A percentile compares a stretch with the other conserved stretches of the same genome.
Conservation (phyloP, 2,888 invertebrate genomes). For the Harpagoxenus sublaevis region DNA sequence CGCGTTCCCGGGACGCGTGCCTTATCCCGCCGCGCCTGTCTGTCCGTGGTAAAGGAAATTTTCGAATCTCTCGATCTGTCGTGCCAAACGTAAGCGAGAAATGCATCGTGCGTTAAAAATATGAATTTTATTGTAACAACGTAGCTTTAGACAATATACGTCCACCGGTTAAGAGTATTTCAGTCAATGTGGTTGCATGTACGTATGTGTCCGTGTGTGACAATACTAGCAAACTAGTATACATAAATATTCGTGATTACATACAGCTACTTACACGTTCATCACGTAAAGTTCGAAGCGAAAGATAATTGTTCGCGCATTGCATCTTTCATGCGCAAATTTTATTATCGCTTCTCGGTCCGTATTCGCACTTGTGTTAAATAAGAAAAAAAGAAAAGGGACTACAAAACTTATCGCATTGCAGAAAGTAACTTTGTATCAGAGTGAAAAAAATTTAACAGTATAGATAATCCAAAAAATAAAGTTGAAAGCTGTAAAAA, state of each 20-base stretch:
- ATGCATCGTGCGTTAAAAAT: constrained; percentile 72
- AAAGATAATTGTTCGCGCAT: constrained; percentile 36
- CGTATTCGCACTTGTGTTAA: neutral
- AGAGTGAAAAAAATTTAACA: neutral
- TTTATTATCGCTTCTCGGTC: constrained; percentile 3
- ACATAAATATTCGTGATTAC: constrained; percentile 62
- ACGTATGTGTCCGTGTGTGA: constrained; percentile 29
- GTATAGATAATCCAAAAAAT: neutral
- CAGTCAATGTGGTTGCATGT: constrained; percentile 66
- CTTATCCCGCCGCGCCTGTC: constrained; percentile 88
- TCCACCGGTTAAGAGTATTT: constrained; percentile 73
- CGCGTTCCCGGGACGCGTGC: constrained; percentile 88
- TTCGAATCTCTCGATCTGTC: neutral
- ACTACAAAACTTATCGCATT: neutral
- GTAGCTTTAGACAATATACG: constrained; percentile 67
- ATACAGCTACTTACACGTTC: constrained; percentile 39
- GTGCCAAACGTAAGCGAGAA: constrained; percentile 52
- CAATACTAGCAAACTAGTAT: constrained; percentile 61
- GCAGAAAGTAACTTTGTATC: neutral
- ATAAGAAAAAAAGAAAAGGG: neutral
- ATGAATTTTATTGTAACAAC: constrained; percentile 79
- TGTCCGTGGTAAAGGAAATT: constrained; percentile 88
- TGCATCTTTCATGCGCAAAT: constrained; percentile 53
- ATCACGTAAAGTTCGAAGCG: constrained; percentile 58
- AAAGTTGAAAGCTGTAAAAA: neutral